Base-by-base conservation (phyloP, 2,113 vertebrate genomes). In the Hepsetus odoe region DNA sequence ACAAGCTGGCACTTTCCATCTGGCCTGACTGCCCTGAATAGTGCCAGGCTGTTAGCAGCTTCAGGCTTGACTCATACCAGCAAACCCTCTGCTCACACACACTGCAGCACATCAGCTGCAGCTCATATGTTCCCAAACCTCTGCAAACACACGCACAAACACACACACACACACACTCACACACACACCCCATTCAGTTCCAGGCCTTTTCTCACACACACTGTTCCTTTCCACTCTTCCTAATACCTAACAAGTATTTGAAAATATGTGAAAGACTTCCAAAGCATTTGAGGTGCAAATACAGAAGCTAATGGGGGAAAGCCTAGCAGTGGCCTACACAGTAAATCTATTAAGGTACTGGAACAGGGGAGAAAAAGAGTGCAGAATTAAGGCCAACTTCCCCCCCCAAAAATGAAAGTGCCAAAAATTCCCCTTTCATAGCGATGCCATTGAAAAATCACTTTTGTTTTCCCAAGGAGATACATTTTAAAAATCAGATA, bases 331-430 rank as follows among this genome's bases (percentile, higher is more conserved):
- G n/a, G 16, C 46, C 40, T 73, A 24, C 22, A 16, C 33, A 62
- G 77, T 73, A 76, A 83, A 68, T 64, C 68, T 40, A 73, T 83
- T 76, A 77, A 18, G 13, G 24, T 66, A 13, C 40, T 53, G 53
- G 40, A 35, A 10, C 22, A 26, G 26, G 38, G 42, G 30, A 18
- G 62, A 67, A 38, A 72, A 46, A 59, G 28, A 5, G 11, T 28
- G 24, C 58, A 77, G 35, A 53, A 78, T 64, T 3, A n/a, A 64
- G 44, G 65, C 5, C 40, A 61, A 12, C 44, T 46, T 12, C 4
- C 11, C 0, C 9, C 2, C n/a, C 20, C 20, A 49, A 12, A 49
- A 18, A 55, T 22, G 24, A 3, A 55, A 22, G 51, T 55, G 58
- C 11, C 46, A 42, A 66, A 64, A 28, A 26, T 8, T 56, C 24